Evolutionary conservation across 2,797 vertebrate species (phyloP), one percentile per base, ranked within the genome.

Genomic region (Sphenopsis melanotis): DNA sequence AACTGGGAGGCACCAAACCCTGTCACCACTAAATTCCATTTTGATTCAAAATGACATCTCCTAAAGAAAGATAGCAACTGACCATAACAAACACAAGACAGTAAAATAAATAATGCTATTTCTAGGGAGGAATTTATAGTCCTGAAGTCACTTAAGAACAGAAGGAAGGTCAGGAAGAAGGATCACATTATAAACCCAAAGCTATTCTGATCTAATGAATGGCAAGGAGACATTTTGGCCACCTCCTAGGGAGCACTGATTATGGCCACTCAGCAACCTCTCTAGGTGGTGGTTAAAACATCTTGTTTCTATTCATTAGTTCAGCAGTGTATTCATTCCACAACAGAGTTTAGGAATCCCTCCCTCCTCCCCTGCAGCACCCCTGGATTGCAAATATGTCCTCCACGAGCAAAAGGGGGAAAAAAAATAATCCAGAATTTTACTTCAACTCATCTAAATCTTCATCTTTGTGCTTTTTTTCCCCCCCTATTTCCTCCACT

Each of bases 291-390:
- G 76, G 95, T 93, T 89, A 95, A 93, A 95, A 96, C 88, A 96
- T 97, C 96, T 97, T 95, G 96, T 96, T 95, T 94, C 96, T 93
- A 95, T 96, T 96, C 95, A 95, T 95, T 87, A 96, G 69, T 94
- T 91, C 81, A 47, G 81, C 20, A 5, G 89, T 76, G 79, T 78
- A 93, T 95, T 96, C 95, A 96, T 96, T 97, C 93, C 95, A 95
- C 87, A 79, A 69, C 68, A 3, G 30, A 82, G 78, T 87, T 81
- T 84, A 93, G 19, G 1, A 89, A 81, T 69, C 70, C 74, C 66
- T 90, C 86, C 55, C 81, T 77, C 71, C 83, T 69, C 83, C 89
- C 74, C 72, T 75, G 53, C 82, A 91, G 85, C 74, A 94, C 47
- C 74, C 77, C 77, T 72, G 78, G 57, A 83, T 95, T 80, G 77